phyloP scores from a whole-genome alignment of 2,797 vertebrate genomes.

The Macroramphosus scolopax region DNA sequence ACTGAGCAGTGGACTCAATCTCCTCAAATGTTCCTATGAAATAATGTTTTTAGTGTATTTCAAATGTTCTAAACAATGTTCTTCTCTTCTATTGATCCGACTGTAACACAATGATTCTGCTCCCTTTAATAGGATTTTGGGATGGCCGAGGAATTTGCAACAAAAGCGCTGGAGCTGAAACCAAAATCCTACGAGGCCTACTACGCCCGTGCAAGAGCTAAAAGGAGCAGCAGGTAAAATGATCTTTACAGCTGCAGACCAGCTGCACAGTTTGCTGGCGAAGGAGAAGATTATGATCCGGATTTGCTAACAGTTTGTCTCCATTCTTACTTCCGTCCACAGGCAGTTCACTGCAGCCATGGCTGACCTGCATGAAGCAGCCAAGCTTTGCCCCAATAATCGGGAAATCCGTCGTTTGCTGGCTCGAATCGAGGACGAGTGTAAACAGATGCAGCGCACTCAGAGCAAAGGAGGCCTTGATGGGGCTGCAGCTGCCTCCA shows the following conservation, averaged over 20 bases:
- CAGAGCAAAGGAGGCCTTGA: slow-evolving; percentile 82
- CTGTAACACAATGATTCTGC: background rate
- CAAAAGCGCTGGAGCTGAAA: slow-evolving; percentile 96
- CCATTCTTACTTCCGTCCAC: slow-evolving; percentile 3
- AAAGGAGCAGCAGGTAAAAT: slow-evolving; percentile 95
- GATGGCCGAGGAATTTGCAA: slow-evolving; percentile 98
- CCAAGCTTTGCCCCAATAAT: slow-evolving; percentile 91
- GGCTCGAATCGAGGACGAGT: slow-evolving; percentile 93
- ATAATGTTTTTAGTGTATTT: too few relatives aligned
- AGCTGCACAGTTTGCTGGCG: background rate
- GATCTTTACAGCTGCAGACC: slow-evolving; percentile 1
- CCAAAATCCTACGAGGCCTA: slow-evolving; percentile 96
- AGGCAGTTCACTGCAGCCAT: slow-evolving; percentile 93
- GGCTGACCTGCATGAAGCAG: slow-evolving; percentile 89
- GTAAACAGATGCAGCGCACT: slow-evolving; percentile 88
- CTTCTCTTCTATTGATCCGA: too few relatives aligned
- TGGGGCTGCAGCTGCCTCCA: slow-evolving; percentile 55
- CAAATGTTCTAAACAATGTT: too few relatives aligned
- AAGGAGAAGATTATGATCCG: slow-evolving; percentile 1
- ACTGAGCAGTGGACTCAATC: too few relatives aligned
- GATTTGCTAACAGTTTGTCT: slow-evolving; percentile 10
- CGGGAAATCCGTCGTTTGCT: slow-evolving; percentile 91
- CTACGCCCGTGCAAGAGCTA: slow-evolving; percentile 96
- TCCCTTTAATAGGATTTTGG: slow-evolving; percentile 87
- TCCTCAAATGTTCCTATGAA: too few relatives aligned